Base-by-base conservation (phyloP, 2,797 vertebrate genomes). In the Malurus leucopterus region DNA sequence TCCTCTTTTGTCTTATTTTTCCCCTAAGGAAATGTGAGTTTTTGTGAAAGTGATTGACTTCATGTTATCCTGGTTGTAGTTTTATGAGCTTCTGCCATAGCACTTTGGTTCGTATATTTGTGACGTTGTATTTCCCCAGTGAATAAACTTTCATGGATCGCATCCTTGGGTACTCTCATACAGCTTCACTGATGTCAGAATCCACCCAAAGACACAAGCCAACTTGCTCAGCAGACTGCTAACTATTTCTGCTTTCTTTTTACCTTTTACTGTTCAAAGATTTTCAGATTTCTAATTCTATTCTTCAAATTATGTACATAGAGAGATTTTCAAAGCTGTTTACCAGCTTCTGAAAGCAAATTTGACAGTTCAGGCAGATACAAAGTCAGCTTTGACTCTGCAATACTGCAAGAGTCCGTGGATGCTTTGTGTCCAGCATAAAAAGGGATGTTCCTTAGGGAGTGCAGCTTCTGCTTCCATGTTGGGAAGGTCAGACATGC, bases 101-200 rank as follows among this genome's bases (percentile, higher is more conserved):
- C 27, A 13, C 49, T 63, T 67, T 38, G n/a, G 19, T 64, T 32
- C 15, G 44, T 34, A 27, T 10, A 2, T 47, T 59, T 70, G 22
- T 8, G 4, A 4, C 0, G 3, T 4, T 41, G 23, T n/a, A 9
- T 65, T 74, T 22, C 46, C 4, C 18, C n/a, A 11, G 0, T 1
- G 1, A 51, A 9, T 29, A 36, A 63, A 55, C 14, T 46, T 41
- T 2, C 19, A 4, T 7, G 34, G 30, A 18, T 74, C 26, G 22
- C n/a, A 34, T 46, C 59, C 36, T 62, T 47, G 34, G 21, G 40
- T 77, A 7, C 38, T 61, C 27, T 59, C 14, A 12, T 3, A 15
- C 46, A 19, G 16, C 58, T 21, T 36, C 54, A 51, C 62, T n/a
- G 41, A n/a, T 1, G 2, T 59, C 53, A 62, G 27, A 69, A 67